Evolutionary conservation across 2,797 vertebrate species (phyloP), one percentile per base, ranked within the genome.

Genomic region (Triplophysa yarkandensis): DNA sequence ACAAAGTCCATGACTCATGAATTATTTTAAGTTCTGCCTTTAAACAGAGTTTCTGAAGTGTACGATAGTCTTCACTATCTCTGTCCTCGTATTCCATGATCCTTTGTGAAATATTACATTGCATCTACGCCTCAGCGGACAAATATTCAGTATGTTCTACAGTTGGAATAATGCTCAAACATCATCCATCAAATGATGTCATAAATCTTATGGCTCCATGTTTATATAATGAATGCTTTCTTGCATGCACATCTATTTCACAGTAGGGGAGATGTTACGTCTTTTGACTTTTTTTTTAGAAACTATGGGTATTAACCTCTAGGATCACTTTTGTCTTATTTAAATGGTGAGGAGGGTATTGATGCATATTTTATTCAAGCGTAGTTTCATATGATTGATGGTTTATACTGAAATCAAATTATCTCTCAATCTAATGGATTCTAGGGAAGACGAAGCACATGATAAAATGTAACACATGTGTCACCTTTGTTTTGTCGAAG

Each of bases 331-430:
- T 36, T 46, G 36, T 63, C 21, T 71, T 71, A 70, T 75, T 66
- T 43, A 66, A 32, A 74, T 57, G 61, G 27, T 4, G 55, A 43
- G 21, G 44, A 17, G 46, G 32, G 25, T 55, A 32, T 57, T 23
- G 8, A 19, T 50, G 52, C 50, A 28, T 48, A 69, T 44, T 72
- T 71, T 43, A 44, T 64, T 76, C 48, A 79, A 58, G 44, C 32
- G 16, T 60, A 62, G 67, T 61, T 73, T 19, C 4, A 16, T 54
- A 23, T 82, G 80, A 82, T 77, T 74, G 68, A 82, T 82, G 74
- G 39, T 27, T 43, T 68, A 46, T 62, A 52, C 54, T 73, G 50
- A 76, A 77, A 63, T 77, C 36, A 68, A 77, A 82, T 71, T 77
- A 64, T 52, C 67, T 71, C 61, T 82, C 68, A 69, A 66, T 65